Evolutionary conservation across 2,797 vertebrate genomes (phyloP).

Genomic region (Gobio occitaniae): DNA sequence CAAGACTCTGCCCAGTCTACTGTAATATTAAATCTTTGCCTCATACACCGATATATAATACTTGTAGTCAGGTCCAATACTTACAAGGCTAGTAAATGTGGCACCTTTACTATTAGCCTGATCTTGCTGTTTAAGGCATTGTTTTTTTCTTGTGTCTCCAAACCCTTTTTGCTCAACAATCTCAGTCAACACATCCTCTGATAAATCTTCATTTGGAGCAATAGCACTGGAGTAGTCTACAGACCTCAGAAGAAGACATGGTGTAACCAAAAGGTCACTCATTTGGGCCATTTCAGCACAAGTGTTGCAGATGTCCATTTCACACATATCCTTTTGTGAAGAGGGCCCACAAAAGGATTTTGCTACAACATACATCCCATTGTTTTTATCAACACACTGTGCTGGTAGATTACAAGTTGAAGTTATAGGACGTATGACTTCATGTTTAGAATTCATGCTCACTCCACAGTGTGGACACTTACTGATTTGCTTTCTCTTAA

Average conservation of each 20-base stretch:
- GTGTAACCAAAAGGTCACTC: not conserved
- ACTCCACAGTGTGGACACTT: too few relatives aligned
- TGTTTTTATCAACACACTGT: too few relatives aligned
- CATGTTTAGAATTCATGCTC: too few relatives aligned
- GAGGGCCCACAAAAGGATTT: not conserved
- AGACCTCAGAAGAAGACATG: not conserved
- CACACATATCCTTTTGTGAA: constrained; percentile 5
- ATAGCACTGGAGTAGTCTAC: not conserved
- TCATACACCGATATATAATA: not conserved
- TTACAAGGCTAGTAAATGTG: constrained; percentile 19
- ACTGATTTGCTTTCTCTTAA: too few relatives aligned
- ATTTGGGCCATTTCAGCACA: constrained; percentile 1
- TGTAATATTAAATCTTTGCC: not conserved
- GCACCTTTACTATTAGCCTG: not conserved
- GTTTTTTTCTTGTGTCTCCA: not conserved
- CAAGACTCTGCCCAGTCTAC: not conserved
- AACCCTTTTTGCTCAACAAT: constrained; percentile 1
- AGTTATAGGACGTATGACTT: too few relatives aligned
- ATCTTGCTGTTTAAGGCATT: not conserved
- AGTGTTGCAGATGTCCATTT: constrained; percentile 17
- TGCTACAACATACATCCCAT: not conserved
- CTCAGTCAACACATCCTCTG: constrained; percentile 1
- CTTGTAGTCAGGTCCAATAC: not conserved
- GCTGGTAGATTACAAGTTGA: too few relatives aligned
- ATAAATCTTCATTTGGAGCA: not conserved